These are phyloP conservation scores for Zapus hudsonius DNA, from an alignment of 2,113 vertebrate species.

Conservation along the genomic window DNA sequence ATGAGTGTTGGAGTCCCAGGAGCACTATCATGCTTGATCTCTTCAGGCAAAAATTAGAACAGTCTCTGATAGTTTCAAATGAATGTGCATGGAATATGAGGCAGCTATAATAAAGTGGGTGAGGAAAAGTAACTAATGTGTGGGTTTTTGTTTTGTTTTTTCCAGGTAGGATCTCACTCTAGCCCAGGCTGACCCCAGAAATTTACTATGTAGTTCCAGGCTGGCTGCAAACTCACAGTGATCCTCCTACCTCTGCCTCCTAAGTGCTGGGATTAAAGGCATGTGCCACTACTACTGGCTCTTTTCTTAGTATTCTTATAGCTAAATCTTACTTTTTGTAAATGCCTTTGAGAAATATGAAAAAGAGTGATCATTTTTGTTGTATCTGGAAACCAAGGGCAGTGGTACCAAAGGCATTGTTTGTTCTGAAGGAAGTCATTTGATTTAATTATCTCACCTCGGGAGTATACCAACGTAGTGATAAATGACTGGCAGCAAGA, in stretches of 20 bases:
- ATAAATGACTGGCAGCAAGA: background rate
- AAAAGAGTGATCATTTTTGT: background rate
- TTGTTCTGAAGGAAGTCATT: background rate
- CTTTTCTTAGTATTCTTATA: background rate
- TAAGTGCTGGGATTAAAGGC: no score
- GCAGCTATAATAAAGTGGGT: background rate
- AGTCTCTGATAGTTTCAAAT: background rate
- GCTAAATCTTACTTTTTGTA: slow-evolving; percentile 13
- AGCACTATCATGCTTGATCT: background rate
- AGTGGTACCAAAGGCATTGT: background rate
- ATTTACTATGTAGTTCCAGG: no score
- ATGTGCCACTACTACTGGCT: no score
- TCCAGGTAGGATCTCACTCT: no score
- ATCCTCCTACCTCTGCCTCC: no score
- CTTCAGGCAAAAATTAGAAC: background rate
- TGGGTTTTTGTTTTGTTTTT: no score
- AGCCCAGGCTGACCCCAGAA: no score
- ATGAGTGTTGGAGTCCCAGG: background rate
- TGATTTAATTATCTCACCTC: background rate
- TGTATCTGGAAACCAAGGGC: background rate
- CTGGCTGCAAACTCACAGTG: no score
- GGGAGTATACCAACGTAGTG: background rate
- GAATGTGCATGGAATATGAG: background rate
- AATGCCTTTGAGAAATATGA: background rate
- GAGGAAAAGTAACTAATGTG: background rate